Base-by-base conservation (phyloP, 2,888 invertebrate genomes). In the Plagodis dolabraria region DNA sequence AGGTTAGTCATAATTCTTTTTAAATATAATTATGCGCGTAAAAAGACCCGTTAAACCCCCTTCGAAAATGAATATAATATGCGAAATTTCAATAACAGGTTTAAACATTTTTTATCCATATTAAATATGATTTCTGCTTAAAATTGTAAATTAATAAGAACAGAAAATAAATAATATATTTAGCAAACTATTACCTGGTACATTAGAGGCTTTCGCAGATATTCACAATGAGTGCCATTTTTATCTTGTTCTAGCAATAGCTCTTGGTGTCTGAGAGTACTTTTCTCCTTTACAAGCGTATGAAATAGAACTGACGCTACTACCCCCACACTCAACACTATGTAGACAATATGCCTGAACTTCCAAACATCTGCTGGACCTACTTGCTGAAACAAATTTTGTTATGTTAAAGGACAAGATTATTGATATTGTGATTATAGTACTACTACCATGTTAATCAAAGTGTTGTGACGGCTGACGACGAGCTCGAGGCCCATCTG, bases 301-400 rank as follows among this genome's bases (percentile, higher is more conserved):
- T 98, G 97, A 80, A 98, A 98, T 38, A 96, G 69, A 2, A 96
- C 51, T 0, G 96, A 94, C 57, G 96, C 94, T 22, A 95, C 5
- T 0, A 89, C 68, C 5, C 98, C 96, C 53, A 96, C 82, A 12
- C 91, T 93, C 57, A 97, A 80, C 7, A 96, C 96, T 63, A 95
- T 93, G 69, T 95, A 93, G 36, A 96, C 95, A 49, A 97, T 93
- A 68, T 94, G 88, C 75, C 94, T 94, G 81, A 96, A 96, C 75
- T 95, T 96, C 73, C 92, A 84, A 8, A 88, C 94, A 86, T 96
- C 96, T 12, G 83, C 78, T 5, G 95, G 95, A 0, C 95, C 95
- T 56, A 96, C 93, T 90, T 95, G 94, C 77, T 93, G 74, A 33
- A 82, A 83, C 35, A 47, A 38, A 44, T 42, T 40, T 44, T 51